These are phyloP conservation scores for Eublepharis macularius DNA, from an alignment of 2,113 vertebrate species.

Conservation along the genomic window DNA sequence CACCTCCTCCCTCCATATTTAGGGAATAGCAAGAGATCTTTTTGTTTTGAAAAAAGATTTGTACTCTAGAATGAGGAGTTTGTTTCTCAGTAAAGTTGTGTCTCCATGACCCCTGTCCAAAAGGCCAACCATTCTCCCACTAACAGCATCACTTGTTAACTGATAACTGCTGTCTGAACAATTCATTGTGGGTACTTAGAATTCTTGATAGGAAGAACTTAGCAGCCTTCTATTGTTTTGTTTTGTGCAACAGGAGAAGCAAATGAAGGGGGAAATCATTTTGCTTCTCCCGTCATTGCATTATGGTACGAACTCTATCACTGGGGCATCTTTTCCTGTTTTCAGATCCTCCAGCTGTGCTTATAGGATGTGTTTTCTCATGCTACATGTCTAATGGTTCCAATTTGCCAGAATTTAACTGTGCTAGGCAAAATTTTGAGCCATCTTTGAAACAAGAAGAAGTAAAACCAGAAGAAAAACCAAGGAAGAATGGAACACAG, in stretches of 20 bases:
- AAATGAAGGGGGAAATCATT: not conserved
- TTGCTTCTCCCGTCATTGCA: not conserved
- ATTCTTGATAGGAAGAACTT: not conserved
- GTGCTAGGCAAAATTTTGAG: no score
- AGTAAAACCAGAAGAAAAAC: no score
- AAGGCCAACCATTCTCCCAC: not conserved
- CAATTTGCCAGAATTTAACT: no score
- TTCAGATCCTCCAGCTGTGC: no score
- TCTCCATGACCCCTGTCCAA: not conserved
- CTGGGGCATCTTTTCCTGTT: no score
- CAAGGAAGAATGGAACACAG: no score
- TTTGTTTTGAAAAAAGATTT: not conserved
- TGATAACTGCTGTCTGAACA: not conserved
- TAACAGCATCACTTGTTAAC: not conserved
- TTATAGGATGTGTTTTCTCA: no score
- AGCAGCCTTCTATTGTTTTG: not conserved
- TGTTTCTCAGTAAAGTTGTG: not conserved
- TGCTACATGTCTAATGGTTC: no score
- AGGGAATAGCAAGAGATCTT: not conserved
- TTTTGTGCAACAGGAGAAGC: not conserved
- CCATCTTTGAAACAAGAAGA: no score
- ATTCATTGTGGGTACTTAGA: not conserved
- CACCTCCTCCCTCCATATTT: not conserved
- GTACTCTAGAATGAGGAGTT: not conserved
- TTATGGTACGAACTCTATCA: not conserved